phyloP scores from a whole-genome alignment of 2,113 vertebrate genomes.

The Pelvicachromis taeniatus region DNA sequence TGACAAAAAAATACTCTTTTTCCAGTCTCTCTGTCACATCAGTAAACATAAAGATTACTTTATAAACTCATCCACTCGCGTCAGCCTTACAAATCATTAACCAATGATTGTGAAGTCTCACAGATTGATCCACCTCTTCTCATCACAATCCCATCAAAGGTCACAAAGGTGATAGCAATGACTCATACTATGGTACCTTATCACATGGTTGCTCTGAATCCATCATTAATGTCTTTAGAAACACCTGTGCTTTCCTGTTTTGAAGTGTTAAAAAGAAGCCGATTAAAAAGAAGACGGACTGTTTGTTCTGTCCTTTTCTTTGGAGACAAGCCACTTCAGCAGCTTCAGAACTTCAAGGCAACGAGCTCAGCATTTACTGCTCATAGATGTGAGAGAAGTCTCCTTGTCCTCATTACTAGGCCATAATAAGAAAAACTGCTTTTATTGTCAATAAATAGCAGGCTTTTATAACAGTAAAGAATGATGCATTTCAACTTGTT shows the following conservation, averaged over 20 bases:
- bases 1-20: background rate
- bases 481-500: background rate
- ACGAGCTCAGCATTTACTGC: background rate
- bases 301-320: background rate
- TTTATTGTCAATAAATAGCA: background rate
- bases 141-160: background rate
- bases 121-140: background rate
- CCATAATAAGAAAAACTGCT: background rate
- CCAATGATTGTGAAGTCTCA: fast-evolving
- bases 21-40: background rate
- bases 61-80: background rate
- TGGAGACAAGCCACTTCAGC: background rate
- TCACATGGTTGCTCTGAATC: background rate
- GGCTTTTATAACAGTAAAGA: background rate
- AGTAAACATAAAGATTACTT: background rate
- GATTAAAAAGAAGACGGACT: fast-evolving
- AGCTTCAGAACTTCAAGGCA: background rate
- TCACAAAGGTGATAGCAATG: fast-evolving
- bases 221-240: background rate
- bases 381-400: background rate
- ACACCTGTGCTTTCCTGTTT: background rate
- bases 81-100: background rate
- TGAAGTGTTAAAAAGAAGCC: background rate
- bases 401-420: background rate
- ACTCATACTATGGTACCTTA: background rate